A percentile compares a stretch with the other conserved stretches of the same genome.
Evolutionary conservation across 2,113 vertebrate genomes (phyloP).

Genomic region (Crotalus horridus): DNA sequence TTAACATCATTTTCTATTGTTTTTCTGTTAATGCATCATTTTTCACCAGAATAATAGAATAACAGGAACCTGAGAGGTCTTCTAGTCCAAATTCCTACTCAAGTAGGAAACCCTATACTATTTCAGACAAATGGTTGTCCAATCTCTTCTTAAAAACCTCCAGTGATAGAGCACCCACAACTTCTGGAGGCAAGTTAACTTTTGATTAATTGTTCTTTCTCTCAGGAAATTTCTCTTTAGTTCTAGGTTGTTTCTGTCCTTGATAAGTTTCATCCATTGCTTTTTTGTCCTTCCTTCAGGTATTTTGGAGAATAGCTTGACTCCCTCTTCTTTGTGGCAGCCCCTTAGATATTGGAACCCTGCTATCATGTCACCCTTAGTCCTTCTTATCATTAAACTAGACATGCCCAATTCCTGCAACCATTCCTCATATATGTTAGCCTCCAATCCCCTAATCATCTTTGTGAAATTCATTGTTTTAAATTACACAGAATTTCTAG

Average conservation of each 20-base stretch:
- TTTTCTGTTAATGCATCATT: slow-evolving; percentile 1
- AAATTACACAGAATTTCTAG: not conserved
- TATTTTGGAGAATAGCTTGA: not conserved
- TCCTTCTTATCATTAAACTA: not conserved
- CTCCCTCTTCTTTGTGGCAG: not conserved
- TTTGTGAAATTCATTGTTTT: not conserved
- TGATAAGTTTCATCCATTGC: not conserved
- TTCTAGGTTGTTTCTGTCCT: not conserved
- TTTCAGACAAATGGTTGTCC: not conserved
- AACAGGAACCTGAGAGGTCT: not conserved
- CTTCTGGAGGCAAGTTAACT: not conserved
- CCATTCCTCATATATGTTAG: not conserved
- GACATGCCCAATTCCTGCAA: not conserved
- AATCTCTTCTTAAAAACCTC: not conserved
- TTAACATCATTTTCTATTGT: not conserved
- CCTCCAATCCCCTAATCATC: not conserved
- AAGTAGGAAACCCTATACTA: not conserved
- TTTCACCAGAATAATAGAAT: not conserved
- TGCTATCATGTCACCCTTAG: not conserved
- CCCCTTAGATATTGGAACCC: not conserved
- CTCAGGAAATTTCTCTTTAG: not conserved
- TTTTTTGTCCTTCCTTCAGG: not conserved
- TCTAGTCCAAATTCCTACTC: not conserved
- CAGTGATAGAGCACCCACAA: not conserved
- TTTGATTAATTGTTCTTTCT: not conserved